Evolutionary conservation across 2,888 invertebrate genomes (phyloP).

Genomic region (Caenorhabditis sp.): DNA sequence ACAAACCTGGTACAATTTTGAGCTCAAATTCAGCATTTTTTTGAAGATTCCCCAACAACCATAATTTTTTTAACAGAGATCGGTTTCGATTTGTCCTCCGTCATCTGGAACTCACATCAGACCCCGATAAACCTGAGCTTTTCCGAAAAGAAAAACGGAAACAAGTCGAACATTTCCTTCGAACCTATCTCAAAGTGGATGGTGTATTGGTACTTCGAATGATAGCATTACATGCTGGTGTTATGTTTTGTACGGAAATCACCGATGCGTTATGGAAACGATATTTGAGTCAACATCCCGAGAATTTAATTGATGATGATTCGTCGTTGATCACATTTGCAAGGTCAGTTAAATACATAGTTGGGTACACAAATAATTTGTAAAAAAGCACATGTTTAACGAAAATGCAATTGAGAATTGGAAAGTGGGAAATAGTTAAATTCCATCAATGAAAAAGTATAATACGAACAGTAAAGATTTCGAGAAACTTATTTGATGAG

Average conservation of each 20-base stretch:
- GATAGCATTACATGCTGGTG: conserved; percentile 70
- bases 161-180: conserved; percentile 70
- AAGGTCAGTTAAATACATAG: too few relatives aligned
- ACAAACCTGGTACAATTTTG: too few relatives aligned
- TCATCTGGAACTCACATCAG: conserved; percentile 69
- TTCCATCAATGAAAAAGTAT: too few relatives aligned
- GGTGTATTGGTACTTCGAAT: conserved; percentile 69
- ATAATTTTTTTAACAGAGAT: conserved; percentile 43
- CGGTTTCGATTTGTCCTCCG: conserved; percentile 70
- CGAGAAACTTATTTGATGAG: too few relatives aligned
- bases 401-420: too few relatives aligned
- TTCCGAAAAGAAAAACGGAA: conserved; percentile 70
- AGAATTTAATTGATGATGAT: conserved; percentile 70
- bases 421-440: too few relatives aligned
- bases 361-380: too few relatives aligned
- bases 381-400: too few relatives aligned
- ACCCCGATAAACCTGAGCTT: conserved; percentile 69
- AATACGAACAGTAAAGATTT: too few relatives aligned
- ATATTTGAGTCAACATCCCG: conserved; percentile 66
- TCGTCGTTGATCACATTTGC: conserved; percentile 69
- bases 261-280: conserved; percentile 69
- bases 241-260: conserved; percentile 71
- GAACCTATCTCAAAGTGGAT: conserved; percentile 69
- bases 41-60: neutral
- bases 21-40: conserved; percentile 2